Percentiles rank a stretch among this genome's conserved stretches.
Conservation (phyloP, 2,888 invertebrate genomes). For the Mylabris sibirica region DNA sequence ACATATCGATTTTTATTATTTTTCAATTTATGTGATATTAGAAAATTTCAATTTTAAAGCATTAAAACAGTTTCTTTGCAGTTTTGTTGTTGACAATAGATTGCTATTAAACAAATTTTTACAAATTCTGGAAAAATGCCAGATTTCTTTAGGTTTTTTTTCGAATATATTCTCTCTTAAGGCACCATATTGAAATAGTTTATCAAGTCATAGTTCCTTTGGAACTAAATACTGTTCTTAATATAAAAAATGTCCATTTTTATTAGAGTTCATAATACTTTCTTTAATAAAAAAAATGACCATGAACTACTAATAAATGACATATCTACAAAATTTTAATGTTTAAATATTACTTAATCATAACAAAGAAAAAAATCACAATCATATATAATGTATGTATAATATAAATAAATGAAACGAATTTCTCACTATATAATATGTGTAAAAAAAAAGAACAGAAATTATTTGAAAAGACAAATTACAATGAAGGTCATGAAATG, state of each 20-base stretch:
- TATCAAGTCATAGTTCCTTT: slow-evolving; percentile 52
- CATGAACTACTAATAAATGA: slow-evolving; percentile 34
- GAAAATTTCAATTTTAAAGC: slow-evolving; percentile 11
- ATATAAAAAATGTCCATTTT: slow-evolving; percentile 40
- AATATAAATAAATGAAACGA: slow-evolving; percentile 47
- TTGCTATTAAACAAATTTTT: slow-evolving; percentile 20
- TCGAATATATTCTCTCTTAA: slow-evolving; percentile 27
- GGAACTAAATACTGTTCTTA: slow-evolving; percentile 50
- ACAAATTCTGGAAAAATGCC: slow-evolving; percentile 41
- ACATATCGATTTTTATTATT: slow-evolving; percentile 23
- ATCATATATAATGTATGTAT: slow-evolving; percentile 33
- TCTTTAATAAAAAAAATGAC: slow-evolving; percentile 37
- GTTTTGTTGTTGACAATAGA: slow-evolving; percentile 12
- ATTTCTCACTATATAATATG: slow-evolving; percentile 46
- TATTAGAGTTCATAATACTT: slow-evolving; percentile 41
- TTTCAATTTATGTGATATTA: slow-evolving; percentile 13
- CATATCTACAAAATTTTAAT: slow-evolving; percentile 28
- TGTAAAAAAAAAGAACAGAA: background rate
- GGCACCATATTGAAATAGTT: slow-evolving; percentile 34
- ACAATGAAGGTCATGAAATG: slow-evolving; percentile 35
- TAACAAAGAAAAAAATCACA: slow-evolving; percentile 49
- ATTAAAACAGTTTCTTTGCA: background rate
- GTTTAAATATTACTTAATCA: slow-evolving; percentile 42
- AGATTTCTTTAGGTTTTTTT: slow-evolving; percentile 35
- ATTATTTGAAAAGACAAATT: slow-evolving; percentile 28